These are phyloP conservation scores for Thamnophis sirtalis DNA, from an alignment of 2,113 vertebrate genomes.

Conservation along the genomic window DNA sequence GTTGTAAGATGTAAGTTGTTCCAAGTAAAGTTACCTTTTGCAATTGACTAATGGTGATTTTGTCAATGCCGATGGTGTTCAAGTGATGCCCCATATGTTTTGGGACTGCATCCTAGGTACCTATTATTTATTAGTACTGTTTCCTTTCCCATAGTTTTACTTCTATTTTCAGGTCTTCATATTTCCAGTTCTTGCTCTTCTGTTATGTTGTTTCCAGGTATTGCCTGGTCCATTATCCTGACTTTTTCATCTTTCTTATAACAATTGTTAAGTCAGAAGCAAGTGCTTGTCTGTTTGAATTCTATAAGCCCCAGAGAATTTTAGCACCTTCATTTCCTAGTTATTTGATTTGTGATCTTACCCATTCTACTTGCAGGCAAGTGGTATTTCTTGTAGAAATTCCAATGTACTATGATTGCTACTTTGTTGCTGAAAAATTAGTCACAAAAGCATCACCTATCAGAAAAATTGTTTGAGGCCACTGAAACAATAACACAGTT, in stretches of 20 bases:
- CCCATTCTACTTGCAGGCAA: neutral
- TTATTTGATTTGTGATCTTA: neutral
- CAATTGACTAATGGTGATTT: too few species aligned
- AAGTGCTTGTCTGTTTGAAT: neutral
- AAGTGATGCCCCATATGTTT: too few species aligned
- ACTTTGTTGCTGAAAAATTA: neutral
- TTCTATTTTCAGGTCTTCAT: too few species aligned
- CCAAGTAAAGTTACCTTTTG: too few species aligned
- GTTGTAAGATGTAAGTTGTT: too few species aligned
- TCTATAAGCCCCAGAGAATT: neutral
- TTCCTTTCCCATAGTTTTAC: too few species aligned
- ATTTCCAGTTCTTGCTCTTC: neutral
- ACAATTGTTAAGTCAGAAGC: neutral
- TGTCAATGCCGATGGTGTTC: too few species aligned
- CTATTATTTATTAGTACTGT: too few species aligned
- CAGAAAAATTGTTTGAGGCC: neutral
- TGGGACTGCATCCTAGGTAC: too few species aligned
- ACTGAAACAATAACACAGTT: neutral
- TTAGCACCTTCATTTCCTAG: neutral
- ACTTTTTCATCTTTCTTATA: neutral
- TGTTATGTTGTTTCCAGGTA: neutral
- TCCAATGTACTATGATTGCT: neutral
- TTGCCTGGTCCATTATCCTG: neutral
- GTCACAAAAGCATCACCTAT: neutral
- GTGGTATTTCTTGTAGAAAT: neutral